Evolutionary conservation across 2,797 vertebrate species (phyloP).

Genomic region (Gymnothorax reevesii): DNA sequence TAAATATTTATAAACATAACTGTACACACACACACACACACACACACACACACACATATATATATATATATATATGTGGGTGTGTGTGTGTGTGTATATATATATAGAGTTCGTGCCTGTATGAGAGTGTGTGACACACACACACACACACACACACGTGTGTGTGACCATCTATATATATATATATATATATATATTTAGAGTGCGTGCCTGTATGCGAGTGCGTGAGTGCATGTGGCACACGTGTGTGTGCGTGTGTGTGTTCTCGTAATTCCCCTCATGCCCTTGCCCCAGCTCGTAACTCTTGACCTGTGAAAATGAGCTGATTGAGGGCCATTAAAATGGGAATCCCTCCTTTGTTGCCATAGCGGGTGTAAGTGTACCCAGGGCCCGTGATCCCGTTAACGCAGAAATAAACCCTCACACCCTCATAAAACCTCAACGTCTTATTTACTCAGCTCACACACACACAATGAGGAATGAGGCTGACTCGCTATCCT

Average conservation of each 20-base stretch:
- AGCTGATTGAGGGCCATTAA: background rate
- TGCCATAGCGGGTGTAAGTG: background rate
- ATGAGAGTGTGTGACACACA: background rate
- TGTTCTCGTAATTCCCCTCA: background rate
- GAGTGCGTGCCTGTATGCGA: background rate
- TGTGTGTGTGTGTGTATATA: background rate
- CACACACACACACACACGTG: too few relatives aligned
- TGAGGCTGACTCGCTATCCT: background rate
- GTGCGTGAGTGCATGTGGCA: background rate
- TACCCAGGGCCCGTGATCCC: background rate
- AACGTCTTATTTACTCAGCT: background rate
- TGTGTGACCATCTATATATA: background rate
- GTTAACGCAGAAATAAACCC: conserved; percentile 1
- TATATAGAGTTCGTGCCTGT: background rate
- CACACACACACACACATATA: too few relatives aligned
- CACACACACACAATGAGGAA: background rate
- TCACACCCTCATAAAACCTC: background rate
- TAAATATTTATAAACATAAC: too few relatives aligned
- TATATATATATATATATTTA: background rate
- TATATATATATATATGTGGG: too few relatives aligned
- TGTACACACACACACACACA: too few relatives aligned
- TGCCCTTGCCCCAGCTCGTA: background rate
- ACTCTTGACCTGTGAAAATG: conserved; percentile 10
- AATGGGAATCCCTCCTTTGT: background rate
- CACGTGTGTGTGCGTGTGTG: background rate